Base-by-base conservation (phyloP, 1,140 invertebrate species). In the Atta colombica region DNA sequence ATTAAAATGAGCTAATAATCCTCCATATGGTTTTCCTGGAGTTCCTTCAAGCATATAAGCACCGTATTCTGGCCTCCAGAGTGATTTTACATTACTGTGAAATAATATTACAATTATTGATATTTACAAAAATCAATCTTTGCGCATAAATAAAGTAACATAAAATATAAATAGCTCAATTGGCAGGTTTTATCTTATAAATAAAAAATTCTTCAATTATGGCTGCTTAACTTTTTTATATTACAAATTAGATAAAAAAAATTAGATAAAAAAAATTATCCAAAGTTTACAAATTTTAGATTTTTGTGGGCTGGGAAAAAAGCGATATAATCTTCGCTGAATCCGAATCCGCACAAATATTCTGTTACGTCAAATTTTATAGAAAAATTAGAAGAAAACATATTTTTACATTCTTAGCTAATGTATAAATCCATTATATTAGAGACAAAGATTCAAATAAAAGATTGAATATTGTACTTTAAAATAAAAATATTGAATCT, bases 31-130 rank as follows among this genome's bases (percentile, higher is more conserved):
- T 93, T 98, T 97, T 12, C 99, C 99, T 21, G 99, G 99, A 2
- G 99, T 99, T n/a, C 99, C 99, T 96, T 99, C 99, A 68, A 99
- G 96, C 99, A 99, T 99, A 93, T 99, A 99, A 68, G 98, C 97
- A 39, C 98, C 99, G 96, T 99, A 99, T 96, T 99, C 99, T 21
- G 99, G 99, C 72, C 98, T 96, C 99, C 99, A 99, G 25, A 99
- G 94, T 4, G 98, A 99, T 93, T 98, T 98, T 7, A 98, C 97
- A 92, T 97, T 96, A 86, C 96, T 96, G 87, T 71, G 80, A 93
- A 93, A 86, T 35, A 25, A 18, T 18, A 2, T 16, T 81, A 21
- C 31, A 51, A 31, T 31, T 31, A 31, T 80, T 69, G 7, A 55
- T 55, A 69, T 81, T n/a, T 55, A 25, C 69, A 10, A 58, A 71